Percentiles rank a stretch among this genome's conserved stretches.
phyloP scores from a whole-genome alignment of 2,888 invertebrate genomes.

The Nesidiocoris tenuis region DNA sequence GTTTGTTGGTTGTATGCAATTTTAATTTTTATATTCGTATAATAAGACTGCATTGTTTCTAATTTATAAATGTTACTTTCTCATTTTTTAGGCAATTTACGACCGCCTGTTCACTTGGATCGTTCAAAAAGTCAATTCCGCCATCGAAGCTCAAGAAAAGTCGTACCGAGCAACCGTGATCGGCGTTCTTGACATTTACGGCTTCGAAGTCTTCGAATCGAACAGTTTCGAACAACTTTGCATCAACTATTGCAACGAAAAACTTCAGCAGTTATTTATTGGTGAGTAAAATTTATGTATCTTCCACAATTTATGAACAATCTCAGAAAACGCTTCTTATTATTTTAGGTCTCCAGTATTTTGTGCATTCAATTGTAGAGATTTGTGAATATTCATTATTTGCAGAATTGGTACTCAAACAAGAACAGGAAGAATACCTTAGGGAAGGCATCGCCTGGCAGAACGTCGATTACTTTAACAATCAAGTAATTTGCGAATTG shows the following conservation, averaged over 20 bases:
- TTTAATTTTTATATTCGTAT: too few species aligned
- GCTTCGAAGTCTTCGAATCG: conserved; percentile 95
- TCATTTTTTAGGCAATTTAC: conserved; percentile 73
- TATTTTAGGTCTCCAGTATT: too few species aligned
- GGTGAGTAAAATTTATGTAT: conserved; percentile 57
- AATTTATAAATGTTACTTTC: too few species aligned
- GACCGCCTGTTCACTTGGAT: conserved; percentile 94
- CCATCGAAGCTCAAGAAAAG: conserved; percentile 69
- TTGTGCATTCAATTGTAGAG: too few species aligned
- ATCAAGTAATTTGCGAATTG: conserved; percentile 92
- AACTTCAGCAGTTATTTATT: conserved; percentile 95
- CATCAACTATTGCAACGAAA: conserved; percentile 99
- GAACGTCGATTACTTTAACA: conserved; percentile 94
- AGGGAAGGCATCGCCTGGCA: conserved; percentile 95
- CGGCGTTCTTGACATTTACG: conserved; percentile 97
- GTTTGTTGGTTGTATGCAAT: too few species aligned
- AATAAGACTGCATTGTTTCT: too few species aligned
- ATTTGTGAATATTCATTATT: conserved; percentile 42
- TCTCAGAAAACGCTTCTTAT: too few species aligned
- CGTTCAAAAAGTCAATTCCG: conserved; percentile 85
- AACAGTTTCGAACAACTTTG: conserved; percentile 99
- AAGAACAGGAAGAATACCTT: conserved; percentile 96
- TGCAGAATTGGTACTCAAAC: conserved; percentile 90
- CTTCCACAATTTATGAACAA: background rate
- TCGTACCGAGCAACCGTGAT: conserved; percentile 65